Base-by-base conservation (phyloP, 2,888 invertebrate species). In the Heliconius ethilla region DNA sequence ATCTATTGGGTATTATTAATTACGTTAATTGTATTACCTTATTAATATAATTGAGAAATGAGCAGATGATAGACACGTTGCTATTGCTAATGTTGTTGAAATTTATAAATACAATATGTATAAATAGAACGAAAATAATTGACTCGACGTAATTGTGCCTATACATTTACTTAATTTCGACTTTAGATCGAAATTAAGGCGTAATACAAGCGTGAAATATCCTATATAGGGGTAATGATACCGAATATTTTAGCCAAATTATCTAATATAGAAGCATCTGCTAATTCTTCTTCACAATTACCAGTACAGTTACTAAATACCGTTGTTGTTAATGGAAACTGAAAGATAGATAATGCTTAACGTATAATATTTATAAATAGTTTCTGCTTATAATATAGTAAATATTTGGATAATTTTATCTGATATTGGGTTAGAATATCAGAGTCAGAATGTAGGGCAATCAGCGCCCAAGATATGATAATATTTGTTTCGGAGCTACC, bases 401-500 rank as follows among this genome's bases (percentile, higher is more conserved):
- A 9, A 70, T 22, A 70, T 72, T 59, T 33, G 15, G 29, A 33
- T 55, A 55, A n/a, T 29, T 55, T 33, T 25, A 59, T 72, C 13
- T 27, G 13, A 37, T 59, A 59, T 59, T 37, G 13, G 55, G 59
- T 18, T 33, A 33, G 33, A 72, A 59, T 72, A 37, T 72, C 72
- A 13, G 11, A 45, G 40, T 65, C 72, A 13, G 18, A 45, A 62
- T 65, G n/a, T 74, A 29, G 13, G 63, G 13, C 63, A 74, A 74
- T 65, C 74, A 74, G 45, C 40, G 62, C 45, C 27, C 59, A 72
- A 74, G 55, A 73, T 77, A 67, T 59, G 70, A 77, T 77, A 77
- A 77, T 73, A 77, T 77, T 77, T 73, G 72, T 77, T 77, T 77
- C 77, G 66, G 59, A 63, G 70, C 63, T 70, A 70, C n/a, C 70